Evolutionary conservation across 2,888 invertebrate genomes (phyloP).

Genomic region (Eugnorisma glareosa): DNA sequence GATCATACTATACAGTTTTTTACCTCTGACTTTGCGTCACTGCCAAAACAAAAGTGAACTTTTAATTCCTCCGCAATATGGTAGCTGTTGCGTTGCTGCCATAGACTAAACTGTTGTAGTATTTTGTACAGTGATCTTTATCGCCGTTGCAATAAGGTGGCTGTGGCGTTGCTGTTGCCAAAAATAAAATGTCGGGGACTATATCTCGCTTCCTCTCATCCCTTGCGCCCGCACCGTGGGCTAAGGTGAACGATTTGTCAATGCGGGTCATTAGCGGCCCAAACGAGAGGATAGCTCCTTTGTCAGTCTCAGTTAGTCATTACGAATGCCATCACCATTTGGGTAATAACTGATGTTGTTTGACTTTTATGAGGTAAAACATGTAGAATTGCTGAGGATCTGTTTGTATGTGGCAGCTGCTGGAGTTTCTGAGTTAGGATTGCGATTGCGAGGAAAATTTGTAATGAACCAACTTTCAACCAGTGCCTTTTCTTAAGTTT

Average conservation of each 20-base stretch:
- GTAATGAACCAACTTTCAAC: too few species aligned
- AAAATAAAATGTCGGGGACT: background rate
- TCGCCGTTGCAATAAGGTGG: background rate
- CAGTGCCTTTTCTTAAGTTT: too few species aligned
- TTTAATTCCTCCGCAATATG: too few species aligned
- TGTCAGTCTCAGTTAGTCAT: constrained; percentile 69
- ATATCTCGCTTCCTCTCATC: constrained; percentile 53
- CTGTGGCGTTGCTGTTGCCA: background rate
- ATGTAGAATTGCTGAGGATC: background rate
- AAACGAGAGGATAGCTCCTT: constrained; percentile 70
- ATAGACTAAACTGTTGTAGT: too few species aligned
- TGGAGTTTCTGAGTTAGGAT: too few species aligned
- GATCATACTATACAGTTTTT: too few species aligned
- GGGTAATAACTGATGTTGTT: constrained; percentile 63
- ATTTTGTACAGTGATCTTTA: background rate
- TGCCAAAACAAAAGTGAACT: too few species aligned
- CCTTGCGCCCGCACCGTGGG: constrained; percentile 68
- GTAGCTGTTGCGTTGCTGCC: too few species aligned
- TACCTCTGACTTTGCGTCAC: too few species aligned
- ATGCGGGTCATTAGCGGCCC: constrained; percentile 79
- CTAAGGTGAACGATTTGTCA: constrained; percentile 86
- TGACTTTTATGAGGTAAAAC: constrained; percentile 55
- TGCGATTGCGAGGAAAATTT: too few species aligned
- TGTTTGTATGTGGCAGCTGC: background rate
- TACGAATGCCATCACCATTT: constrained; percentile 66